Conservation (phyloP, 2,797 vertebrate genomes). For the Hyperoplus lanceolatus region DNA sequence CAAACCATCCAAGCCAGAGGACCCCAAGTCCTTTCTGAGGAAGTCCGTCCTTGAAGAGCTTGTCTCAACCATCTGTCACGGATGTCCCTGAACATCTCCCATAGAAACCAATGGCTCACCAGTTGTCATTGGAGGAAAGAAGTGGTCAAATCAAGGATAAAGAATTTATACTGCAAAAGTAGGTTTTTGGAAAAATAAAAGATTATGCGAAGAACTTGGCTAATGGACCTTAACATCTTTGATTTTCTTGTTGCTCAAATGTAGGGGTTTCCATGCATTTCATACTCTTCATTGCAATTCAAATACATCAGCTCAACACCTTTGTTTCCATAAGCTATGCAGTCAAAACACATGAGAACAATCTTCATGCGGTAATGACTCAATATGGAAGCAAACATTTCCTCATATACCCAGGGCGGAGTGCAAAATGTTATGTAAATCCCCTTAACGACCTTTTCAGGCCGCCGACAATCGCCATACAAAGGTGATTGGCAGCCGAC, state of each 20-base stretch:
- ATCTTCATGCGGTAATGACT: conserved; percentile 50
- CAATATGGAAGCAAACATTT: conserved; percentile 76
- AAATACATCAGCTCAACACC: neutral
- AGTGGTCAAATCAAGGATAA: neutral
- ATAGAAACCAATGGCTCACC: conserved; percentile 53
- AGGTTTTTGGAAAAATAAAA: neutral
- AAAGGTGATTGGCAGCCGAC: conserved; percentile 89
- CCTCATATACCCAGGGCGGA: conserved; percentile 71
- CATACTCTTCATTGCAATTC: neutral
- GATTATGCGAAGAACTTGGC: neutral
- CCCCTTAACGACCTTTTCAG: conserved; percentile 87
- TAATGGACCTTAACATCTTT: neutral
- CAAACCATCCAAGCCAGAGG: conserved; percentile 58
- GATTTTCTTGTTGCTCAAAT: neutral
- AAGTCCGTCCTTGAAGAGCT: conserved; percentile 72
- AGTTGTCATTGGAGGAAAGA: conserved; percentile 25
- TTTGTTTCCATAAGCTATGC: conserved; percentile 39
- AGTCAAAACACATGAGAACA: conserved; percentile 46
- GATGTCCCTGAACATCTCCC: conserved; percentile 66
- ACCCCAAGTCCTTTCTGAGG: conserved; percentile 69
- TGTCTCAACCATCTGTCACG: conserved; percentile 83
- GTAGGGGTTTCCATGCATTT: neutral
- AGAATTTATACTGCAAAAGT: neutral
- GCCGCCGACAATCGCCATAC: conserved; percentile 80
- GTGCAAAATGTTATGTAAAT: conserved; percentile 89